Conservation (phyloP, 2,888 invertebrate species). For the Chymomyza procnemis region DNA sequence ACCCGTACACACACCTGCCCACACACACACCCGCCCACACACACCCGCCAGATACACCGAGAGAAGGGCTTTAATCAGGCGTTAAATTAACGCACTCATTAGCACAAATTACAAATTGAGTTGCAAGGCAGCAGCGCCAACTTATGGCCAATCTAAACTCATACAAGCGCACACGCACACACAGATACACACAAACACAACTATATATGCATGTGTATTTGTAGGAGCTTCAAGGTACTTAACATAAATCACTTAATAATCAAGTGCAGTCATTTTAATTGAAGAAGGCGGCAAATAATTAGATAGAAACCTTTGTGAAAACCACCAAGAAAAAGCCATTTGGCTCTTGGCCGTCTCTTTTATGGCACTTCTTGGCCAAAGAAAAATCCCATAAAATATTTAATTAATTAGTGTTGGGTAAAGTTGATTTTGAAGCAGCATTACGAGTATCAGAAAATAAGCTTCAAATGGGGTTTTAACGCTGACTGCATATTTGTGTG, state of each 20-base stretch:
- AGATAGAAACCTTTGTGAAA: neutral
- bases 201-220: neutral
- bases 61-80: constrained; percentile 50
- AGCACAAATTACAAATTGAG: constrained; percentile 68
- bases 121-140: constrained; percentile 36
- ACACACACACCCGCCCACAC: neutral
- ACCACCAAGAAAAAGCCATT: constrained; percentile 4
- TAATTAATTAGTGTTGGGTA: too few relatives aligned
- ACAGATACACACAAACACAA: neutral
- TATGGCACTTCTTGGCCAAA: neutral
- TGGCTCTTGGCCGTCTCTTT: constrained; percentile 15
- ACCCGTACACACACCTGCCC: neutral
- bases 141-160: neutral
- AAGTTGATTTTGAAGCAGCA: too few relatives aligned
- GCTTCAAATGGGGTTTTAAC: too few relatives aligned
- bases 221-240: constrained; percentile 44
- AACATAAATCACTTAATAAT: constrained; percentile 70
- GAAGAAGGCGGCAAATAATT: constrained; percentile 9
- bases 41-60: neutral
- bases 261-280: constrained; percentile 65
- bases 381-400: too few relatives aligned
- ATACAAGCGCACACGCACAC: neutral
- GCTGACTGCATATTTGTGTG: too few relatives aligned
- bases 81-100: constrained; percentile 71
- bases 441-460: too few relatives aligned